Evolutionary conservation across 92 coral and sea anemone genomes (phyloP), one percentile per base, ranked within the genome.

Genomic region (Porites rus): DNA sequence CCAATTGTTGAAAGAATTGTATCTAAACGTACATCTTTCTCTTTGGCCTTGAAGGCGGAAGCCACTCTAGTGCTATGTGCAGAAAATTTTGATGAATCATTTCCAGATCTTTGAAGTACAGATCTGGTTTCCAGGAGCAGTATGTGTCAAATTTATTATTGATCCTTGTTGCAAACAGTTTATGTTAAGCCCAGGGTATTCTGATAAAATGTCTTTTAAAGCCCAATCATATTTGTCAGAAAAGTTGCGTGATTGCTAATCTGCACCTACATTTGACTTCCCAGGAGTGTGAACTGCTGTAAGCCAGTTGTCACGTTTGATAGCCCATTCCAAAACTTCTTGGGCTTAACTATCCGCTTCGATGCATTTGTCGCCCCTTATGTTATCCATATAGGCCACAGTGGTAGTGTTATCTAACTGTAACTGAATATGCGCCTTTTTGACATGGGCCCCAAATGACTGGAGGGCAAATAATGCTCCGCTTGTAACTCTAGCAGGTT

Each of bases 221-320:
- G 80, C 76, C 90, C 90, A 79, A 58, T 90, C 86, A 64, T 85
- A 76, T 65, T 62, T 85, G 64, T 90, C 90, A 69, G 62, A 63
- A 51, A 85, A 90, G 14, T 78, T 61, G 10, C 68, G 72, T 13
- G 81, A 79, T 81, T 79, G 78, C 58, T 51, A 69, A 72, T 88
- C 89, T 25, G 87, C 89, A 21, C 8, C 87, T 14, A 78, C 62
- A 87, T 88, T 83, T 10, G 63, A 65, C 38, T 25, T 84, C 65
- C 85, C 94, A n/a, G 92, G 59, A 16, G 88, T 88, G 54, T 79
- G 90, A 6, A 83, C 72, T 3, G 87, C 94, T 20, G 90, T 62
- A 21, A 88, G 43, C 92, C 92, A 88, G 24, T 72, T 83, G 8
- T 69, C 69, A 8, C 75, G 84, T 9, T 28, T 50, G 50, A 77